Percentiles rank a stretch among this genome's conserved stretches.
Conservation (phyloP, 1,140 invertebrate species). For the Muscidifurax raptorellus region DNA sequence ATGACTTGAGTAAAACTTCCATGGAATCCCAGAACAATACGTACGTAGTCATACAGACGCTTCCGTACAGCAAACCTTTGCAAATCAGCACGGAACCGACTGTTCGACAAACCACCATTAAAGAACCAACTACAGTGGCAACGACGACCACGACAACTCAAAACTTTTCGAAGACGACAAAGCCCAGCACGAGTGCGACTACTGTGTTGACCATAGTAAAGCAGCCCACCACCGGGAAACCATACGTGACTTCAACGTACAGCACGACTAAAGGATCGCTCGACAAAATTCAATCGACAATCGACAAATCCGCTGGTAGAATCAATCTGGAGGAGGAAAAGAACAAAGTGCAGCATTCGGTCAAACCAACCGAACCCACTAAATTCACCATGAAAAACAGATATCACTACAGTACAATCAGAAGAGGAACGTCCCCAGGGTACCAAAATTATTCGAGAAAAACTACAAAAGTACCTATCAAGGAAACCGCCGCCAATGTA, state of each 20-base stretch:
- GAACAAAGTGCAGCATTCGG: slow-evolving; percentile 20
- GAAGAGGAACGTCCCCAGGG: slow-evolving; percentile 20
- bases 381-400: slow-evolving; percentile 44
- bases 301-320: slow-evolving; percentile 51
- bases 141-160: neutral
- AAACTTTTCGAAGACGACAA: neutral
- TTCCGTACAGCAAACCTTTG: slow-evolving; percentile 12
- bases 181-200: neutral
- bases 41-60: neutral
- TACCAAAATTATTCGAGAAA: slow-evolving; percentile 30
- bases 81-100: neutral
- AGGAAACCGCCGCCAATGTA: neutral
- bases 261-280: slow-evolving; percentile 30
- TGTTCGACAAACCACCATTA: neutral
- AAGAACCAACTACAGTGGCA: neutral
- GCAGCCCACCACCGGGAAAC: slow-evolving; percentile 23
- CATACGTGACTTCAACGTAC: slow-evolving; percentile 10
- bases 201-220: neutral
- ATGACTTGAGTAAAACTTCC: neutral
- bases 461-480: slow-evolving; percentile 35
- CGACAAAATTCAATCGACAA: slow-evolving; percentile 44
- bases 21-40: slow-evolving; percentile 9
- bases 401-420: slow-evolving; percentile 33
- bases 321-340: slow-evolving; percentile 53
- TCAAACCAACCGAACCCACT: slow-evolving; percentile 30